A percentile compares a stretch with the other conserved stretches of the same genome.
Evolutionary conservation across 2,888 invertebrate genomes (phyloP).

Genomic region (Sycophila texana): DNA sequence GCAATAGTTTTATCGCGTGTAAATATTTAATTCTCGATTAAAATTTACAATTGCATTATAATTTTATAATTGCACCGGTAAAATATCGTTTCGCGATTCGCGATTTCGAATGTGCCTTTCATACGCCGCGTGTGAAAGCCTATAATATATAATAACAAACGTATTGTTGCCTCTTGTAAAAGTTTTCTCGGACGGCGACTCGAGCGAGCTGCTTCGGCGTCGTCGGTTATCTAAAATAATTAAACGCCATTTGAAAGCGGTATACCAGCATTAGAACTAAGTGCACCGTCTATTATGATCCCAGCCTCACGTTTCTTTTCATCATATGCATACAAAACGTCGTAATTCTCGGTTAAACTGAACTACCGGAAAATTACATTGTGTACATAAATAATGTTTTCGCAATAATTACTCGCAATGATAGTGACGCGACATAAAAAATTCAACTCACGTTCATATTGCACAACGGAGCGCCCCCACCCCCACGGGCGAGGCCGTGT

Average conservation of each 20-base stretch:
- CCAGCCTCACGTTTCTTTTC: not conserved
- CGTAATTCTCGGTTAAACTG: conserved; percentile 16
- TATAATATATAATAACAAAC: no score
- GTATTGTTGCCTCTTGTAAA: conserved; percentile 9
- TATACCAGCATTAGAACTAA: conserved; percentile 6
- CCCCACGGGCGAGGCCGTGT: not conserved
- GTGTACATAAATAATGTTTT: conserved; percentile 49
- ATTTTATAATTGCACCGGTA: no score
- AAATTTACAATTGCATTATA: no score
- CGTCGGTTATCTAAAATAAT: conserved; percentile 18
- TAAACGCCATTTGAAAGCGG: not conserved
- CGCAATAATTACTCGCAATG: conserved; percentile 35
- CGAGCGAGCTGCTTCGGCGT: not conserved
- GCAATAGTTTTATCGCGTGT: not conserved
- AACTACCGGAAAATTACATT: conserved; percentile 49
- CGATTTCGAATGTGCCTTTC: no score
- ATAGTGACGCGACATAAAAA: conserved; percentile 28
- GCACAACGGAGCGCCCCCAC: not conserved
- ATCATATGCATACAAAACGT: not conserved
- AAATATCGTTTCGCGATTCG: no score
- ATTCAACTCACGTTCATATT: conserved; percentile 32
- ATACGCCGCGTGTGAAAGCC: no score
- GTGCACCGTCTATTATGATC: conserved; percentile 13
- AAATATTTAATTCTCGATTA: not conserved
- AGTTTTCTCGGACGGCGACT: not conserved